These are phyloP conservation scores for Tetrao urogallus DNA, from an alignment of 2,113 vertebrate genomes.

Conservation along the genomic window DNA sequence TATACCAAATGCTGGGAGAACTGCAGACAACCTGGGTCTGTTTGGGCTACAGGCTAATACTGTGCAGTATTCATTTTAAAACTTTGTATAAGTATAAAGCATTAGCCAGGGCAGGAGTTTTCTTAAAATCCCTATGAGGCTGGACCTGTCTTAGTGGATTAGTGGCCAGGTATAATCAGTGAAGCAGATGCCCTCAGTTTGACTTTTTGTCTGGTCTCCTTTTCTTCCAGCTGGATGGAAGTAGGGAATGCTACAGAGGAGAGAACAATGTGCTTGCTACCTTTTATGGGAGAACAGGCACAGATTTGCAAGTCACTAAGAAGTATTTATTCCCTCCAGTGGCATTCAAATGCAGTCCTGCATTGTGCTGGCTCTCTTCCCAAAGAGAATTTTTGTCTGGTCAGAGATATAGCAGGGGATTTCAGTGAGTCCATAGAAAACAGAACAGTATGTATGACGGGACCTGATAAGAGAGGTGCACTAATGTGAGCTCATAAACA, in stretches of 20 bases:
- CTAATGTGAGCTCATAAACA: not conserved
- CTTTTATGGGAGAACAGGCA: slow-evolving; percentile 20
- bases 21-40: not conserved
- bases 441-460: not conserved
- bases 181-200: slow-evolving; percentile 23
- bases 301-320: slow-evolving; percentile 5
- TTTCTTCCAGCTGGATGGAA: slow-evolving; percentile 28
- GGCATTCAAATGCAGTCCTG: not conserved
- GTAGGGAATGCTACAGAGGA: slow-evolving; percentile 21
- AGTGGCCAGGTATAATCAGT: slow-evolving; percentile 19
- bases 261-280: not conserved
- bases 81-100: not conserved
- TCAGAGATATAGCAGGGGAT: not conserved
- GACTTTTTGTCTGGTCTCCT: slow-evolving; percentile 19
- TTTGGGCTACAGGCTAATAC: not conserved
- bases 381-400: not conserved
- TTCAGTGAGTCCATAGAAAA: not conserved
- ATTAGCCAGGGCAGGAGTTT: not conserved
- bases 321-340: not conserved
- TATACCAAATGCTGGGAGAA: not conserved
- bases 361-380: not conserved
- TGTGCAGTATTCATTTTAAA: not conserved
- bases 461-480: not conserved
- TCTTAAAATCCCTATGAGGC: not conserved
- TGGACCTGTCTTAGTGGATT: slow-evolving; percentile 26